Conservation (phyloP, 2,888 invertebrate species). For the Ischnus inquisitorius region DNA sequence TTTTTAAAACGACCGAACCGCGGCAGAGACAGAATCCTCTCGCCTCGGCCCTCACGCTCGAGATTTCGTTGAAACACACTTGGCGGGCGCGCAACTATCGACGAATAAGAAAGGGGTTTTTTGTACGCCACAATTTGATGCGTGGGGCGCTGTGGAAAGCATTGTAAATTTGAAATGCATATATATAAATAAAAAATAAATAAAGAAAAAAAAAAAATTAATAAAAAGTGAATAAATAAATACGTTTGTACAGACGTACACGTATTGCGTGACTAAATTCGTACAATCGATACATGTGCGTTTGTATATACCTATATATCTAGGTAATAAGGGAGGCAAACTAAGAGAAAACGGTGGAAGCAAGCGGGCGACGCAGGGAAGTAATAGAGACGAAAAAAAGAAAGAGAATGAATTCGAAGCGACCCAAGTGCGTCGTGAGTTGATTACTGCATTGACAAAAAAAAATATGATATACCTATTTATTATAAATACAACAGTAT, state of each 20-base stretch:
- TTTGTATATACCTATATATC: constrained; percentile 51
- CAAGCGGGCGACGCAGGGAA: constrained; percentile 44
- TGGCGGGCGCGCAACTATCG: constrained; percentile 36
- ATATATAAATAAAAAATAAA: constrained; percentile 46
- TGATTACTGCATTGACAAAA: constrained; percentile 36
- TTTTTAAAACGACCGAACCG: constrained; percentile 5
- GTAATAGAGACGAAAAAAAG: constrained; percentile 50
- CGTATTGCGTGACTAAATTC: constrained; percentile 19
- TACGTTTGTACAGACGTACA: constrained; percentile 49
- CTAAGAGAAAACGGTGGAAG: constrained; percentile 31
- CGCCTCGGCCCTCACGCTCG: constrained; percentile 27
- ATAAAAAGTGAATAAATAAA: constrained; percentile 33
- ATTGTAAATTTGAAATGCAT: constrained; percentile 53
- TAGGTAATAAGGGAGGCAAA: constrained; percentile 42
- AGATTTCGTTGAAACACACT: constrained; percentile 23
- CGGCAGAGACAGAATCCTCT: background rate
- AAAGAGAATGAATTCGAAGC: constrained; percentile 40
- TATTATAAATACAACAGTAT: constrained; percentile 82
- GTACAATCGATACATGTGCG: constrained; percentile 33
- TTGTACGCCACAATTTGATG: constrained; percentile 41
- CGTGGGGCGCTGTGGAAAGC: constrained; percentile 28
- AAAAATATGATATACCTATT: constrained; percentile 73
- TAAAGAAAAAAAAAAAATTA: constrained; percentile 25
- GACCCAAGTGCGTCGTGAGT: constrained; percentile 40
- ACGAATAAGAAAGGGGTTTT: constrained; percentile 26